These are phyloP conservation scores for Sylvietta virens DNA, from an alignment of 2,113 vertebrate species.

Conservation along the genomic window DNA sequence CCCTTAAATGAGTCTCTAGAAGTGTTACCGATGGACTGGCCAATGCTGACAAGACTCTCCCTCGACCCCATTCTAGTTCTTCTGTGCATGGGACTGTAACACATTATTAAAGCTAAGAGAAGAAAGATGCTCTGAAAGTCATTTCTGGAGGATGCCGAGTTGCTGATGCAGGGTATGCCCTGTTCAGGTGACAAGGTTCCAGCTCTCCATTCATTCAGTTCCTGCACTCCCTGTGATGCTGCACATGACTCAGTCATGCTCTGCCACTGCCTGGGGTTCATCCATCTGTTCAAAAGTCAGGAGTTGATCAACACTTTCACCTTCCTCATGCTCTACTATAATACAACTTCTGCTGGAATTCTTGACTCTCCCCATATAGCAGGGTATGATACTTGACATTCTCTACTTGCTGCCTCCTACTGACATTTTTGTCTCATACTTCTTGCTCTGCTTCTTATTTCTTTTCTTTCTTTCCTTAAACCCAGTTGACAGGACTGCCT, in stretches of 20 bases:
- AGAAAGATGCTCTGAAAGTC: neutral
- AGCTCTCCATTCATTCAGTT: neutral
- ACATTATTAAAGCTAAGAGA: neutral
- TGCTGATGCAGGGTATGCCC: neutral
- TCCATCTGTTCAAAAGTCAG: neutral
- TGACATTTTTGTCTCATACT: neutral
- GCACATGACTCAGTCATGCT: neutral
- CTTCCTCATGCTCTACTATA: neutral
- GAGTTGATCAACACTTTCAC: neutral
- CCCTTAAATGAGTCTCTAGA: neutral
- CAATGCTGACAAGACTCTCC: neutral
- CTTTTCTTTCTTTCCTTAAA: neutral
- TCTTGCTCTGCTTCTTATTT: neutral
- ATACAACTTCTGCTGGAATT: neutral
- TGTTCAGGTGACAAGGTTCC: neutral
- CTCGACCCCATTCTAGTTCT: neutral
- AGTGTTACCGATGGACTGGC: neutral
- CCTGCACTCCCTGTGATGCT: neutral
- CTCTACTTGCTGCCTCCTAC: neutral
- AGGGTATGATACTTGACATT: neutral
- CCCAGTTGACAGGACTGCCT: neutral
- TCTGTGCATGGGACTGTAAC: neutral
- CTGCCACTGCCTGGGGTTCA: neutral
- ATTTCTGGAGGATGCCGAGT: neutral
- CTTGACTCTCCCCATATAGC: neutral